phyloP scores from a whole-genome alignment of 2,797 vertebrate genomes.

The Rhodeus uyekii region DNA sequence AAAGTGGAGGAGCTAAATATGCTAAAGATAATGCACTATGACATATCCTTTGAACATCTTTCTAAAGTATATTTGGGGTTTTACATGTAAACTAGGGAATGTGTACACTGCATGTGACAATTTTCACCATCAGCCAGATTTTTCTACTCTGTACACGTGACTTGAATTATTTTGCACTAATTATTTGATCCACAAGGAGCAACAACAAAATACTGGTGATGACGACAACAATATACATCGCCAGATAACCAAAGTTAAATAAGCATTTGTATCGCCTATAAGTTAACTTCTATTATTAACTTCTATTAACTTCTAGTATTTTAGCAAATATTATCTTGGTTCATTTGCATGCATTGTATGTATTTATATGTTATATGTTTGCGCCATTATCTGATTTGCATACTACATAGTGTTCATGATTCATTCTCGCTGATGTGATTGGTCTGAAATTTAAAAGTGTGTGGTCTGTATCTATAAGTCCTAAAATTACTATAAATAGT shows the following conservation, averaged over 20 bases:
- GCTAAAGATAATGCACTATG: background rate
- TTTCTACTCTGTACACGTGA: too few relatives aligned
- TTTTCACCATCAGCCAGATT: background rate
- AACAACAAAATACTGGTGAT: background rate
- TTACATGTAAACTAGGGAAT: background rate
- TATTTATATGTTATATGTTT: background rate
- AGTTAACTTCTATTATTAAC: too few relatives aligned
- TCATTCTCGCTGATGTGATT: background rate
- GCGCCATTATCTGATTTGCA: background rate
- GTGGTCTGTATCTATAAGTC: background rate
- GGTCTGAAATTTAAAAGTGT: background rate
- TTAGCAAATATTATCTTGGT: background rate
- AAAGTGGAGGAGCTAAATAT: background rate
- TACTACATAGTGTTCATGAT: background rate
- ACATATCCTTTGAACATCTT: background rate
- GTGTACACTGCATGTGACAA: background rate
- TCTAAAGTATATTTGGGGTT: background rate
- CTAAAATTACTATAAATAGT: background rate
- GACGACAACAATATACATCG: background rate
- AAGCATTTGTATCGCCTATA: background rate
- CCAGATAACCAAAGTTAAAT: background rate
- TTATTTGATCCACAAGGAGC: background rate
- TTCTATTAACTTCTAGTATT: too few relatives aligned
- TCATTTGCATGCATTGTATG: background rate
- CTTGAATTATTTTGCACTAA: background rate